Evolutionary conservation across 2,888 invertebrate genomes (phyloP).

Genomic region (Eristalis intricaria): DNA sequence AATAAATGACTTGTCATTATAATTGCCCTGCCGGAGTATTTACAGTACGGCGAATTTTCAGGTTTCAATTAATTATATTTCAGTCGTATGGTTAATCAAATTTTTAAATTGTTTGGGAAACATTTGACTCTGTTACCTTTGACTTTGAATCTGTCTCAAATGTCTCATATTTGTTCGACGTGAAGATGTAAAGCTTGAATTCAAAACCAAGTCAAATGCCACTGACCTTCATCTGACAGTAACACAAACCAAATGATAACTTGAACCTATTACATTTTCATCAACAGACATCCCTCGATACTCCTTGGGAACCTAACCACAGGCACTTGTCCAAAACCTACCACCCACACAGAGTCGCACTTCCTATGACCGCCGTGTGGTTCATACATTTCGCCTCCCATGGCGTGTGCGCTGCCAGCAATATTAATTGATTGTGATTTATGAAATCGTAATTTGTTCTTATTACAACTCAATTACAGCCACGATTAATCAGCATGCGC

Average conservation of each 20-base stretch:
- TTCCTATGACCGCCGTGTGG: constrained; percentile 36
- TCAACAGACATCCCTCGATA: not conserved
- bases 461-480: constrained; percentile 71
- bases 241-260: not conserved
- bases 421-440: constrained; percentile 69
- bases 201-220: not conserved
- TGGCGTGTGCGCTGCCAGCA: constrained; percentile 38
- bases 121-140: too few species aligned
- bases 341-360: not conserved
- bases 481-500: constrained; percentile 61
- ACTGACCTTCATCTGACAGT: not conserved
- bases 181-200: not conserved
- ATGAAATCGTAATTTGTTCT: constrained; percentile 68
- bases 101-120: too few species aligned
- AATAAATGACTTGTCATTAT: too few species aligned
- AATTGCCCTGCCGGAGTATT: too few species aligned
- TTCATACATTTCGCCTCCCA: constrained; percentile 39
- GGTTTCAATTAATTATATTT: too few species aligned
- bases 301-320: not conserved
- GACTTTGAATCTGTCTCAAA: too few species aligned
- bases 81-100: too few species aligned
- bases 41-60: too few species aligned
- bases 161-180: too few species aligned
- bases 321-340: not conserved
- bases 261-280: not conserved